Evolutionary conservation across 2,797 vertebrate genomes (phyloP).

Genomic region (Tragelaphus oryx): DNA sequence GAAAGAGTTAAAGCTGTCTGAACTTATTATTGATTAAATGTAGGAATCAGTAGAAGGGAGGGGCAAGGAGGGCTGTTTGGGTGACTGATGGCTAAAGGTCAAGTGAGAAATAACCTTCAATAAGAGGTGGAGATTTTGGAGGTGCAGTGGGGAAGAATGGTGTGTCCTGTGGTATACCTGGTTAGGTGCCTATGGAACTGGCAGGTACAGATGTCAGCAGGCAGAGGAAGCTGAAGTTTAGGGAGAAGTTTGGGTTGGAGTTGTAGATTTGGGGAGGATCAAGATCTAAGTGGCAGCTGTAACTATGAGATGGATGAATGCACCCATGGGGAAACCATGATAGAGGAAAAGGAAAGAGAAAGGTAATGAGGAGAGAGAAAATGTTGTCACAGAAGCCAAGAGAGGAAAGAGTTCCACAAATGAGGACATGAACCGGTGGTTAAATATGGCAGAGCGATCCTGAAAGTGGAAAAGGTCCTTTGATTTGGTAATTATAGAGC

Average conservation of each 20-base stretch:
- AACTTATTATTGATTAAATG: background rate
- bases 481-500: background rate
- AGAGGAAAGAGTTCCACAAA: background rate
- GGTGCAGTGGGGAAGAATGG: accelerated
- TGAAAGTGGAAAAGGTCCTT: background rate
- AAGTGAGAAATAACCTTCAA: background rate
- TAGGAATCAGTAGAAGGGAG: background rate
- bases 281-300: background rate
- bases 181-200: background rate
- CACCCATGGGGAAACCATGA: background rate
- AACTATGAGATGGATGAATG: background rate
- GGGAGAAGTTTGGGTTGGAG: background rate
- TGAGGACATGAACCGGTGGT: background rate
- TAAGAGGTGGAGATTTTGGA: background rate
- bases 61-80: background rate
- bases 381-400: background rate
- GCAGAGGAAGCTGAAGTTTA: background rate
- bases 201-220: background rate
- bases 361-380: background rate
- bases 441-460: background rate
- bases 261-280: background rate
- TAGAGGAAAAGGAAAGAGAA: background rate
- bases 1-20: background rate
- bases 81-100: background rate
- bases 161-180: background rate